phyloP scores from a whole-genome alignment of 2,113 vertebrate species.

The Oceanodroma tethys region DNA sequence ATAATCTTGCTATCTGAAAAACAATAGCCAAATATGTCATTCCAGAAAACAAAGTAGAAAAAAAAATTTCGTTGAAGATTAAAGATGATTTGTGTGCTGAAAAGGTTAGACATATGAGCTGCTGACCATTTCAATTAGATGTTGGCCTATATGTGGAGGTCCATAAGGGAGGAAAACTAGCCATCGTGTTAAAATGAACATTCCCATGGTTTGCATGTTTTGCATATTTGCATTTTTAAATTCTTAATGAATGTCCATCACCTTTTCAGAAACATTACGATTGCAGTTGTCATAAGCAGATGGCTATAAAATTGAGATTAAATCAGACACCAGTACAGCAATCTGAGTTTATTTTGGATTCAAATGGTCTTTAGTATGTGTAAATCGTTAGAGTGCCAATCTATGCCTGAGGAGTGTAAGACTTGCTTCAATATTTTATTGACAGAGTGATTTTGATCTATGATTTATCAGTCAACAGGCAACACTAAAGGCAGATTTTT shows the following conservation, averaged over 20 bases:
- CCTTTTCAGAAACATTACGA: neutral
- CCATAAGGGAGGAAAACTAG: neutral
- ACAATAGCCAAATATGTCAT: neutral
- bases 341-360: conserved; percentile 64
- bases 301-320: conserved; percentile 17
- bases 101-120: neutral
- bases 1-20: neutral
- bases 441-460: conserved; percentile 73
- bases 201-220: neutral
- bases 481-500: conserved; percentile 15
- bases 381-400: conserved; percentile 60
- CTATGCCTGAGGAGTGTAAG: conserved; percentile 32
- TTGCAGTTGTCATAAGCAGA: conserved; percentile 17
- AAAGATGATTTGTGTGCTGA: neutral
- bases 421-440: conserved; percentile 73
- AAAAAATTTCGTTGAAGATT: neutral
- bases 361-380: conserved; percentile 58
- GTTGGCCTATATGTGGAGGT: neutral
- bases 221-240: conserved; percentile 5
- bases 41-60: neutral
- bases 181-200: neutral
- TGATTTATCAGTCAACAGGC: conserved; percentile 73
- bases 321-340: conserved; percentile 24
- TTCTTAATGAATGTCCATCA: neutral
- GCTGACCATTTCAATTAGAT: neutral